These are phyloP conservation scores for Platycheirus albimanus DNA, from an alignment of 2,888 invertebrate genomes.

Conservation along the genomic window DNA sequence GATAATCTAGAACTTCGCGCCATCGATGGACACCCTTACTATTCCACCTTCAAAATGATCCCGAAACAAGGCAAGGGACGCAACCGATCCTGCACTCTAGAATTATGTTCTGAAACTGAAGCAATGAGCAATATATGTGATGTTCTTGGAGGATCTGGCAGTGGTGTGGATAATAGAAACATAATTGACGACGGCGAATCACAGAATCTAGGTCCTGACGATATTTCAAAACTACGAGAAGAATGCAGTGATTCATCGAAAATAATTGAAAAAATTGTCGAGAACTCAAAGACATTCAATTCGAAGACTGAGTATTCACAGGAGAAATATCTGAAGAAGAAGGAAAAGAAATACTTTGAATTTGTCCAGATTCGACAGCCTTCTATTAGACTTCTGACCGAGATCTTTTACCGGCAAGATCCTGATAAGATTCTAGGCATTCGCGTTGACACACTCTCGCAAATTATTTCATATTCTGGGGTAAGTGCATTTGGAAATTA, in stretches of 20 bases:
- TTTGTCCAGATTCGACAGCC: slow-evolving; percentile 91
- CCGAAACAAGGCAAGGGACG: slow-evolving; percentile 84
- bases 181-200: slow-evolving; percentile 89
- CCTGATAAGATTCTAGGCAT: slow-evolving; percentile 89
- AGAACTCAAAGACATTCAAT: slow-evolving; percentile 95
- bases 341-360: slow-evolving; percentile 96
- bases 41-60: slow-evolving; percentile 90
- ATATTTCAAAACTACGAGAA: slow-evolving; percentile 91
- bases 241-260: slow-evolving; percentile 89
- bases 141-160: slow-evolving; percentile 86
- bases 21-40: slow-evolving; percentile 88
- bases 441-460: slow-evolving; percentile 94
- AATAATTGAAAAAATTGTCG: slow-evolving; percentile 93
- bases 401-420: slow-evolving; percentile 92
- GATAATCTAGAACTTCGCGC: slow-evolving; percentile 87
- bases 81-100: slow-evolving; percentile 84
- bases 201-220: slow-evolving; percentile 91
- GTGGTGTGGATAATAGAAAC: slow-evolving; percentile 92
- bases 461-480: slow-evolving; percentile 92
- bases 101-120: slow-evolving; percentile 83
- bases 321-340: slow-evolving; percentile 97
- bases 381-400: slow-evolving; percentile 90
- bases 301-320: slow-evolving; percentile 96
- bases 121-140: slow-evolving; percentile 85
- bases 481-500: slow-evolving; percentile 90